Percentiles rank a stretch among this genome's conserved stretches.
These are phyloP conservation scores for Tokudaia tokunoshimensis DNA, from an alignment of 2,797 vertebrate species.

Conservation along the genomic window DNA sequence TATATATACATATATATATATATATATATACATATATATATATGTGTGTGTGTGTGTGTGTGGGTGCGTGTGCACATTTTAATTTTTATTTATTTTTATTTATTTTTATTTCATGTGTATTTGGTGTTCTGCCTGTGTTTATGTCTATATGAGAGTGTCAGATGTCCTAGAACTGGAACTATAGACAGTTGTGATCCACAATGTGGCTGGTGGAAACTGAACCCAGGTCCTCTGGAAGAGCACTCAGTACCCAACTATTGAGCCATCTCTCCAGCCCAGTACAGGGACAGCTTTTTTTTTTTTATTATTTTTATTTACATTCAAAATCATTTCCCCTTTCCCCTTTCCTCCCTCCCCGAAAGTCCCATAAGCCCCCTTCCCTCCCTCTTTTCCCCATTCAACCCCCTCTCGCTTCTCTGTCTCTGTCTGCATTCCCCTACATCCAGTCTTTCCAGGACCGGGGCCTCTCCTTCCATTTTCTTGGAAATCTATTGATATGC, in stretches of 20 bases:
- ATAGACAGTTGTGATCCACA: neutral
- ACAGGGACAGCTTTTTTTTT: no score
- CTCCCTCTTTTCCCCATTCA: no score
- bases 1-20: neutral
- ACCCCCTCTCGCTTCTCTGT: no score
- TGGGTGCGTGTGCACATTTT: neutral
- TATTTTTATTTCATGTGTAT: neutral
- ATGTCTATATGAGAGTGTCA: neutral
- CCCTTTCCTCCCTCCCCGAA: no score
- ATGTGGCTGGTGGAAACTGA: neutral
- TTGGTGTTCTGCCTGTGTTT: neutral
- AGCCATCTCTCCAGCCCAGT: neutral
- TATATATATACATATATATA: neutral
- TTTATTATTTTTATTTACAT: no score
- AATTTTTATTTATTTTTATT: neutral
- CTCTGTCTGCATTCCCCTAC: no score
- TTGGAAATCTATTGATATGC: no score
- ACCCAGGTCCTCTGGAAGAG: neutral
- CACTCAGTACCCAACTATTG: neutral
- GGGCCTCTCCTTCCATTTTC: no score
- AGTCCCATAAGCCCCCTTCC: no score
- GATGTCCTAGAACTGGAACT: neutral
- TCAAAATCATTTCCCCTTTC: no score
- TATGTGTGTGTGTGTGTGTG: no score
- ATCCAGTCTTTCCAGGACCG: no score